A percentile compares a stretch with the other conserved stretches of the same genome.
These are phyloP conservation scores for Hoplodrina blanda DNA, from an alignment of 2,888 invertebrate species.

Conservation along the genomic window DNA sequence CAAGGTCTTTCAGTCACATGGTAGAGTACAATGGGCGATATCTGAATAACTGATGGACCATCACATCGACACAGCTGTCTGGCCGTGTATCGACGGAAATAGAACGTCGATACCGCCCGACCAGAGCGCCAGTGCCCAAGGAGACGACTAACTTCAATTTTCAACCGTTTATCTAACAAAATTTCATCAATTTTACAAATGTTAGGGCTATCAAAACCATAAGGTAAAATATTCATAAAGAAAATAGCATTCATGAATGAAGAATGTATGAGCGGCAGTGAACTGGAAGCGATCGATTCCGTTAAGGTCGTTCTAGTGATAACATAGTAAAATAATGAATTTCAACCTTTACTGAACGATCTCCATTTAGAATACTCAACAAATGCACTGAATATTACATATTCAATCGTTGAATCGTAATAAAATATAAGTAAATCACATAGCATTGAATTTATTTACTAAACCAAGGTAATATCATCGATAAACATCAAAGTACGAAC, in stretches of 20 bases:
- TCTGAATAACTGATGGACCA: slow-evolving; percentile 78
- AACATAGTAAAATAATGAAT: slow-evolving; percentile 27
- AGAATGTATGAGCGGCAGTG: slow-evolving; percentile 41
- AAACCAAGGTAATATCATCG: slow-evolving; percentile 21
- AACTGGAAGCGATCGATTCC: slow-evolving; percentile 50
- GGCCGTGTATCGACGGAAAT: slow-evolving; percentile 74
- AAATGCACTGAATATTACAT: background rate
- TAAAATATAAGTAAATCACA: slow-evolving; percentile 26
- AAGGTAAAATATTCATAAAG: slow-evolving; percentile 53
- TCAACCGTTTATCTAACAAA: slow-evolving; percentile 29
- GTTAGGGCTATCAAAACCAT: slow-evolving; percentile 32
- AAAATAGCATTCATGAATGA: slow-evolving; percentile 38
- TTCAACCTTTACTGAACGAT: slow-evolving; percentile 23
- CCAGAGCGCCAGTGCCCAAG: slow-evolving; percentile 61
- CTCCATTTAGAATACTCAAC: slow-evolving; percentile 29
- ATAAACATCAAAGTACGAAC: slow-evolving; percentile 46
- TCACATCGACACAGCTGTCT: slow-evolving; percentile 74
- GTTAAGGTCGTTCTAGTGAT: slow-evolving; percentile 30
- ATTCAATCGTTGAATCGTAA: slow-evolving; percentile 12
- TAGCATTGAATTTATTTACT: slow-evolving; percentile 15
- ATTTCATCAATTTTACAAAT: slow-evolving; percentile 31
- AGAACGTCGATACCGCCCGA: slow-evolving; percentile 75
- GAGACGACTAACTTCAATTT: slow-evolving; percentile 48
- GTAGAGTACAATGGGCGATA: slow-evolving; percentile 70
- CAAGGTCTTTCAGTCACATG: slow-evolving; percentile 68